A percentile compares a stretch with the other conserved stretches of the same genome.
Evolutionary conservation across 2,888 invertebrate genomes (phyloP).

Genomic region (Eulithis testata): DNA sequence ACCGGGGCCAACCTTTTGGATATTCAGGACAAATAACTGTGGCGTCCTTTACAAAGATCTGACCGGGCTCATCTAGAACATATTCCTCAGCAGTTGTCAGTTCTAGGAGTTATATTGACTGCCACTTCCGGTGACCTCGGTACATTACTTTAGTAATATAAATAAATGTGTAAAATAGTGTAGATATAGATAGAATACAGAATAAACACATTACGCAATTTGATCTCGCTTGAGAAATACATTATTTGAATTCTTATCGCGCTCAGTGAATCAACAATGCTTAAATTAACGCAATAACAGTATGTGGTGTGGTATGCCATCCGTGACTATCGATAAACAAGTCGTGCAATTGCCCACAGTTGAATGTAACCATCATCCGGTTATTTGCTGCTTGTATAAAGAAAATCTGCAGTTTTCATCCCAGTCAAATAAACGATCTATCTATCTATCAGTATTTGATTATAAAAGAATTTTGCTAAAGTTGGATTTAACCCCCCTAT

Average conservation of each 20-base stretch:
- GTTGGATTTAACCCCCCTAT: no score
- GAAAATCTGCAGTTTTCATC: not conserved
- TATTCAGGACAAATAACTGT: no score
- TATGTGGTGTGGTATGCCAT: not conserved
- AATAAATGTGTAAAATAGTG: not conserved
- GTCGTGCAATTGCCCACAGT: not conserved
- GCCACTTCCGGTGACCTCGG: no score
- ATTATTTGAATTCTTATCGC: slow-evolving; percentile 8
- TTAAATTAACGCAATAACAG: slow-evolving; percentile 5
- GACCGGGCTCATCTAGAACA: no score
- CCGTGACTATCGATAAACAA: slow-evolving; percentile 14
- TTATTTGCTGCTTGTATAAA: not conserved
- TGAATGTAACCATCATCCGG: slow-evolving; percentile 4
- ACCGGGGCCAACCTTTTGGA: no score
- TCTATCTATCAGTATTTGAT: no score
- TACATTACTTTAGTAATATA: no score
- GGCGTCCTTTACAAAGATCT: no score
- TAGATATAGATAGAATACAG: not conserved
- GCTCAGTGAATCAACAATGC: slow-evolving; percentile 8
- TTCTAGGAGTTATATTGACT: no score
- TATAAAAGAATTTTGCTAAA: no score
- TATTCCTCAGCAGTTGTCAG: no score
- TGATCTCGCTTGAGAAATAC: slow-evolving; percentile 4
- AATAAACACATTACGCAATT: slow-evolving; percentile 9
- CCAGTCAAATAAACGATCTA: no score